A percentile compares a stretch with the other conserved stretches of the same genome.
phyloP scores from a whole-genome alignment of 2,888 invertebrate genomes.

The Polia nebulosa region DNA sequence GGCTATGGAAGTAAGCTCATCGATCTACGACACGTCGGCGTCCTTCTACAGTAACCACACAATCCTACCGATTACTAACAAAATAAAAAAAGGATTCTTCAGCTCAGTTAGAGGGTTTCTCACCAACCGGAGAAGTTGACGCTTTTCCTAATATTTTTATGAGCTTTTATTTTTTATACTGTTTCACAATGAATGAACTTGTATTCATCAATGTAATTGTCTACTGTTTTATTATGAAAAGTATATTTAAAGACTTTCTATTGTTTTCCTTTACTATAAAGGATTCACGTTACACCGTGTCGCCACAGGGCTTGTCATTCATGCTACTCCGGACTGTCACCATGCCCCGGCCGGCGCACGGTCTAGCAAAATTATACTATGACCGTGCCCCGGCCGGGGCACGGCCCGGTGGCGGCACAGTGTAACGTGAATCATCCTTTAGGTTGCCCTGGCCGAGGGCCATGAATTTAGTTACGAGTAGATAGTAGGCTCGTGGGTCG shows the following conservation, averaged over 20 bases:
- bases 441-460: too few relatives aligned
- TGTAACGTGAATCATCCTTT: too few relatives aligned
- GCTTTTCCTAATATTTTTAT: constrained; percentile 34
- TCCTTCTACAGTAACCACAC: constrained; percentile 86
- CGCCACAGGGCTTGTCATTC: too few relatives aligned
- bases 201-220: constrained; percentile 49
- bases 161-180: constrained; percentile 51
- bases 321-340: too few relatives aligned
- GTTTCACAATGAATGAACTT: constrained; percentile 36
- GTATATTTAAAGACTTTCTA: constrained; percentile 45
- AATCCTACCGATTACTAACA: constrained; percentile 74
- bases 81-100: constrained; percentile 82
- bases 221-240: constrained; percentile 45
- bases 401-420: too few relatives aligned
- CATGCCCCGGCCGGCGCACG: too few relatives aligned
- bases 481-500: too few relatives aligned
- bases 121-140: constrained; percentile 74
- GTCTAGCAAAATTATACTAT: too few relatives aligned
- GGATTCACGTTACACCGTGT: too few relatives aligned
- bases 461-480: too few relatives aligned
- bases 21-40: constrained; percentile 84
- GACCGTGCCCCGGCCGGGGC: too few relatives aligned
- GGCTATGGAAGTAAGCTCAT: constrained; percentile 83
- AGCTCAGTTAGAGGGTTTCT: constrained; percentile 82
- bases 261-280: constrained; percentile 10